These are phyloP conservation scores for Laterallus jamaicensis DNA, from an alignment of 2,113 vertebrate genomes.

Conservation along the genomic window DNA sequence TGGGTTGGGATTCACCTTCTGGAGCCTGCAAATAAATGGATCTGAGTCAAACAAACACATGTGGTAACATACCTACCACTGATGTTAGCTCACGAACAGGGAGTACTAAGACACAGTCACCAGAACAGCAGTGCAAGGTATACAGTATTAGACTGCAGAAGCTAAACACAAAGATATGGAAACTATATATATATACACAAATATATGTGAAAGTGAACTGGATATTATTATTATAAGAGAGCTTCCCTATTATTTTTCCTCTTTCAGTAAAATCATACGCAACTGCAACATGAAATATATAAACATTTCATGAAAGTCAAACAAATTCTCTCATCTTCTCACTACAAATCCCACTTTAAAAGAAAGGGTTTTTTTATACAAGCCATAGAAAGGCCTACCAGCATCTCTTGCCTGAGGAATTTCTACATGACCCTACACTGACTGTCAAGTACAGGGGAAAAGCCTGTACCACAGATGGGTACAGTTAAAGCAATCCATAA, in stretches of 20 bases:
- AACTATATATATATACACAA: background rate
- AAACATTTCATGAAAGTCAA: background rate
- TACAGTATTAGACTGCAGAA: conserved; percentile 45
- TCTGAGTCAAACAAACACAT: background rate
- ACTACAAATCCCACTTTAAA: background rate
- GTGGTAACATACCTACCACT: background rate
- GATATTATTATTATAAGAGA: background rate
- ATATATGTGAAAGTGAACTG: background rate
- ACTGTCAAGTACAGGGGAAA: background rate
- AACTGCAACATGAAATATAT: background rate
- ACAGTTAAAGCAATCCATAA: background rate
- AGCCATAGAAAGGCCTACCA: background rate
- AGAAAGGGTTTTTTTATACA: background rate
- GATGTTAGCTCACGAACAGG: conserved; percentile 55
- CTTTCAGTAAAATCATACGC: background rate
- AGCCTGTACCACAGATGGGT: background rate
- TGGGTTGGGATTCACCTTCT: conserved; percentile 89
- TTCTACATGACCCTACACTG: background rate
- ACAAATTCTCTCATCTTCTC: background rate
- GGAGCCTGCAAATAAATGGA: conserved; percentile 79
- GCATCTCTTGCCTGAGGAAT: background rate
- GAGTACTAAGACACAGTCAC: conserved; percentile 67
- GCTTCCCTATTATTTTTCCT: background rate
- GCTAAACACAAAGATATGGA: conserved; percentile 47
- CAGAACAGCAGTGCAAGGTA: conserved; percentile 65